Conservation (phyloP, 2,888 invertebrate species). For the Lepidocyrtoides sp. region DNA sequence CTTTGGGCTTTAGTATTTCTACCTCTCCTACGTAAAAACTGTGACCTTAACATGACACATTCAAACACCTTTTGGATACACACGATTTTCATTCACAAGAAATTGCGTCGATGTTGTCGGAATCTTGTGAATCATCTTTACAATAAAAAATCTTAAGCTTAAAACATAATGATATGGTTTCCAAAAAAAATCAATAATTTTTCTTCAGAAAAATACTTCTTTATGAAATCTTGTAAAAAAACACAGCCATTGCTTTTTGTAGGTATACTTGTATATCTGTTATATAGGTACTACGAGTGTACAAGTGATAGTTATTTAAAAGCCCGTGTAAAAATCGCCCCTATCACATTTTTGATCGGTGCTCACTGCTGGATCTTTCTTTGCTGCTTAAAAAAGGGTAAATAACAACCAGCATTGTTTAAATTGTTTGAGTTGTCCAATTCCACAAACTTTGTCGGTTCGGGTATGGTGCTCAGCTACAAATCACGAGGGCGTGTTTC, state of each 20-base stretch:
- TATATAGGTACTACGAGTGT: too few species aligned
- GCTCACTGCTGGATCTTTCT: background rate
- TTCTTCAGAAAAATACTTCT: background rate
- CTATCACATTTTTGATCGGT: background rate
- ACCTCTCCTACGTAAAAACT: slow-evolving; percentile 34
- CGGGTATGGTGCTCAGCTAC: background rate
- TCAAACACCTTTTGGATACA: slow-evolving; percentile 30
- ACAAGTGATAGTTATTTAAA: too few species aligned
- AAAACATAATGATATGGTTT: background rate
- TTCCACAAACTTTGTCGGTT: slow-evolving; percentile 17
- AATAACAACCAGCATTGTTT: background rate
- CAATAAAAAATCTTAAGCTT: background rate
- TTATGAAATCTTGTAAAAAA: background rate
- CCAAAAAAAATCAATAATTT: background rate
- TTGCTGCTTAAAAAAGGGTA: background rate
- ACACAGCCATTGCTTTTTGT: background rate
- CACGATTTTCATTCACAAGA: slow-evolving; percentile 62
- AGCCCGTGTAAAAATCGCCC: background rate
- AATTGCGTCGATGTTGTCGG: slow-evolving; percentile 51
- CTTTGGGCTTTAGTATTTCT: background rate
- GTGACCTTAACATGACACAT: slow-evolving; percentile 76
- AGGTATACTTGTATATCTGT: too few species aligned
- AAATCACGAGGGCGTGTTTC: slow-evolving; percentile 50
- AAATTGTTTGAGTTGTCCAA: background rate
- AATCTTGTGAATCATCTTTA: slow-evolving; percentile 35